Base-by-base conservation (phyloP, 1,140 invertebrate species). In the Drosophila kepulauana region DNA sequence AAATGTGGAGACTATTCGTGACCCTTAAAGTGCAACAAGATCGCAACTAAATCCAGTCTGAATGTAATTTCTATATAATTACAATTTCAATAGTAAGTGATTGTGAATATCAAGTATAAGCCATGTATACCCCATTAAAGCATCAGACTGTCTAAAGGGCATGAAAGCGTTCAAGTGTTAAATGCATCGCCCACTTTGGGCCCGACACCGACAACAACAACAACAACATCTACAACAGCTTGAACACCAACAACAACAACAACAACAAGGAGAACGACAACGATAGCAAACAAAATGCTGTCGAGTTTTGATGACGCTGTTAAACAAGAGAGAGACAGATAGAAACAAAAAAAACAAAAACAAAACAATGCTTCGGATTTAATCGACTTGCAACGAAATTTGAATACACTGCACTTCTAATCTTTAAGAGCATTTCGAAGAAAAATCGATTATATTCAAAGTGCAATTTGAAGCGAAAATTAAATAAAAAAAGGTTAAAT, bases 141-240 rank as follows among this genome's bases (percentile, higher is more conserved):
- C 20, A 25, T 25, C 1, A 28, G 51, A 7, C 15, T 7, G 16
- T n/a, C 16, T 15, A 35, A 49, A 43, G 57, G 58, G 57, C 48
- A 54, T 54, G 35, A 20, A 69, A 45, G 80, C 65, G 70, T 75
- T 82, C 75, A 66, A 79, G 80, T 82, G 80, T 78, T 75, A 82
- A 82, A 79, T 82, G 75, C 80, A 78, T 71, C 75, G 63, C 63
- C 45, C 70, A 67, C 69, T 72, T 51, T 35, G 68, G 69, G 25
- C 41, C 3, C 54, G 41, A 58, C 63, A 28, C 10, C 25, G 13
- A 11, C 25, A 38, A 38, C 35, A 38, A 38, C 35, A 38, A 38
- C 35, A 38, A 11, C 35, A 10, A 38, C 35, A 38, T 0, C 35
- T 0, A 38, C 28, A 8, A 33, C 30, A 8, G 35, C 35, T 38